Conservation (phyloP, 2,888 invertebrate species). For the Plagiodera versicolora region DNA sequence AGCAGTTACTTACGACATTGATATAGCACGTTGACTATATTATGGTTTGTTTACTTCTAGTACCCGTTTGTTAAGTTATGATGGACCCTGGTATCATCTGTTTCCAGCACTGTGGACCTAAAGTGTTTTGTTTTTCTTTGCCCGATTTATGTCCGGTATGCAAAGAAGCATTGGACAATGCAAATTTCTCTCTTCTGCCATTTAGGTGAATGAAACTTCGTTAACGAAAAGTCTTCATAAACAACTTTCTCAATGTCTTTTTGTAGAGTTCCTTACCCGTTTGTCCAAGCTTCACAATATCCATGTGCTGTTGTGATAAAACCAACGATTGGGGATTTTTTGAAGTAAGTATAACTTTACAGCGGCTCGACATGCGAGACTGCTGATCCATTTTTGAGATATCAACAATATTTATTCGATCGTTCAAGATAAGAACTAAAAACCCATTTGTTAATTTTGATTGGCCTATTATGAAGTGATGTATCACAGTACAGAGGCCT, state of each 20-base stretch:
- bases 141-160: conserved; percentile 82
- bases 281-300: conserved; percentile 77
- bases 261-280: conserved; percentile 82
- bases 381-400: too few relatives aligned
- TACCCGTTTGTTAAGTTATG: not conserved
- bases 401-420: too few relatives aligned
- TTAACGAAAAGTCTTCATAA: not conserved
- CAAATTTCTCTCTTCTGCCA: conserved; percentile 67
- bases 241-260: conserved; percentile 41
- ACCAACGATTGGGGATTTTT: conserved; percentile 85
- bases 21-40: too few relatives aligned
- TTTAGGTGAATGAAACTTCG: conserved; percentile 64
- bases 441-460: too few relatives aligned
- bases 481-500: too few relatives aligned
- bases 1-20: too few relatives aligned
- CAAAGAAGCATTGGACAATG: conserved; percentile 61
- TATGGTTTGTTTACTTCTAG: too few relatives aligned
- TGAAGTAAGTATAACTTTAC: conserved; percentile 75
- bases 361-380: too few relatives aligned
- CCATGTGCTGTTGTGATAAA: conserved; percentile 82
- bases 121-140: conserved; percentile 80
- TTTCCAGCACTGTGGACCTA: conserved; percentile 84
- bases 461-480: too few relatives aligned
- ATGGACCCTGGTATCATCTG: conserved; percentile 85
- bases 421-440: too few relatives aligned